phyloP scores from a whole-genome alignment of 2,113 vertebrate species.

The Stigmatopora nigra region DNA sequence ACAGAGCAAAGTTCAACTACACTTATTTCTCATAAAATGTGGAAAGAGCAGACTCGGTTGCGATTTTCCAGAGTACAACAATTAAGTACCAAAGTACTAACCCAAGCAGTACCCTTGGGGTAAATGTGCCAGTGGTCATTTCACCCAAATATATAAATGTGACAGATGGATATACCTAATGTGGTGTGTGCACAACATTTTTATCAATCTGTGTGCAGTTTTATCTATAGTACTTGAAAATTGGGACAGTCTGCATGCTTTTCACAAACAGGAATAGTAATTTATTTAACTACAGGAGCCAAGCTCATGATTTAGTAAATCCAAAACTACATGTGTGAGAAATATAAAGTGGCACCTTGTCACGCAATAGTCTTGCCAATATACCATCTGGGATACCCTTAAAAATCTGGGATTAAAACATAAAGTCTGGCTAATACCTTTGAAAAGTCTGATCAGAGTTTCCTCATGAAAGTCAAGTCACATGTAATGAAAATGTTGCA shows the following conservation, averaged over 20 bases:
- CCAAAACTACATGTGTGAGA: no score
- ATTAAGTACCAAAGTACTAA: background rate
- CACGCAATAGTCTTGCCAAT: constrained; percentile 21
- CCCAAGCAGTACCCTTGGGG: background rate
- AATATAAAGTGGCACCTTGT: background rate
- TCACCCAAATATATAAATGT: background rate
- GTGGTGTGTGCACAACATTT: background rate
- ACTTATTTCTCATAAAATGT: background rate
- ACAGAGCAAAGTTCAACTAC: constrained; percentile 4
- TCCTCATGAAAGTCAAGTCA: constrained; percentile 46
- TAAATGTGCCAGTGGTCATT: constrained; percentile 1
- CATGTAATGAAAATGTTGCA: background rate
- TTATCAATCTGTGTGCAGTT: background rate
- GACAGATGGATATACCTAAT: background rate
- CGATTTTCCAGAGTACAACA: background rate
- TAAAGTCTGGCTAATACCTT: constrained; percentile 42
- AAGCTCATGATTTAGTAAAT: no score
- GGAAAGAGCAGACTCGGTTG: background rate
- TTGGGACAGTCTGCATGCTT: background rate
- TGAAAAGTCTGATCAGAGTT: constrained; percentile 29
- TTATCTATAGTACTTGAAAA: background rate
- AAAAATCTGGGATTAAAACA: constrained; percentile 44
- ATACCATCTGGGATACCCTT: constrained; percentile 52
- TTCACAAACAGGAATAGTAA: no score
- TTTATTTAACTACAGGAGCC: no score